Conservation (phyloP, 2,113 vertebrate species). For the Mobula hypostoma region DNA sequence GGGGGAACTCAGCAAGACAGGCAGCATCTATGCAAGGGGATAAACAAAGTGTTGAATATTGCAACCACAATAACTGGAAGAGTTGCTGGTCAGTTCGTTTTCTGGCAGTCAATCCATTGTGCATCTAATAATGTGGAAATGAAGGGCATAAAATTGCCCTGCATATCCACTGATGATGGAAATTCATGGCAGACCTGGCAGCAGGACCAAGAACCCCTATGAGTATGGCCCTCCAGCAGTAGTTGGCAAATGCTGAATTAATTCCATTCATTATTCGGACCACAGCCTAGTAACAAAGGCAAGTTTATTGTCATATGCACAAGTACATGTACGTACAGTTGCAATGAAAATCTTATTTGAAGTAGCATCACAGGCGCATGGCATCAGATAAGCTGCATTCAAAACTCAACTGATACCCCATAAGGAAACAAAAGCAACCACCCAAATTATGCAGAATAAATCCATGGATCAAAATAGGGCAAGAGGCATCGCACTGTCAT, state of each 20-base stretch:
- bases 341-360: too few species aligned
- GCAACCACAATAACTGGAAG: neutral
- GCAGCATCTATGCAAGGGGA: too few species aligned
- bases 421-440: neutral
- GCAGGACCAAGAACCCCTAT: neutral
- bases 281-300: neutral
- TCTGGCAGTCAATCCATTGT: neutral
- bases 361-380: too few species aligned
- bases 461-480: too few species aligned
- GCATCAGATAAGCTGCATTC: too few species aligned
- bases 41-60: neutral
- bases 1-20: too few species aligned
- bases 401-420: neutral
- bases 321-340: too few species aligned
- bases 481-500: too few species aligned
- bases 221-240: neutral
- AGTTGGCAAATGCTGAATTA: neutral
- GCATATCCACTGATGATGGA: neutral
- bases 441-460: neutral
- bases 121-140: too few species aligned
- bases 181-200: neutral
- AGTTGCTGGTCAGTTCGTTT: neutral
- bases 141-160: neutral
- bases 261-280: neutral
- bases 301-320: too few species aligned